phyloP scores from a whole-genome alignment of 2,797 vertebrate species.

The Semaprochilodus insignis region DNA sequence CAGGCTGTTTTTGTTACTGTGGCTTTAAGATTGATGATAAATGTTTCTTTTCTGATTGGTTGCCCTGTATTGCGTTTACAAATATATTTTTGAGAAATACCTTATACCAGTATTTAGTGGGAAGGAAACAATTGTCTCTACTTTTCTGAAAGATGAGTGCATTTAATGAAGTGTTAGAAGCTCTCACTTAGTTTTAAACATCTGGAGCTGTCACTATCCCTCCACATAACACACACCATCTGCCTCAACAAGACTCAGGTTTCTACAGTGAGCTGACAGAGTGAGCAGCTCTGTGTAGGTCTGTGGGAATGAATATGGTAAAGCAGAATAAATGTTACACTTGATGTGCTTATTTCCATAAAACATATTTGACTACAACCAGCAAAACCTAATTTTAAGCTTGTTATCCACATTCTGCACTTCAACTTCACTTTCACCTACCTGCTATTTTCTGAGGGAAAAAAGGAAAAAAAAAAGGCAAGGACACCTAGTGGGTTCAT shows the following conservation, averaged over 20 bases:
- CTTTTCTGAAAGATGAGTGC: not conserved
- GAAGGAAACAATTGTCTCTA: not conserved
- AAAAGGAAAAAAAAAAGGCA: not conserved
- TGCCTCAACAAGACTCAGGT: constrained; percentile 4
- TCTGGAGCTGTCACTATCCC: constrained; percentile 45
- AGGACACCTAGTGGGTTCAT: not conserved
- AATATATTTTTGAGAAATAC: too few species aligned
- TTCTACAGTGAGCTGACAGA: constrained; percentile 9
- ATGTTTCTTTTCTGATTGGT: too few species aligned
- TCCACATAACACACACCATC: constrained; percentile 33
- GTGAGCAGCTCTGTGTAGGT: not conserved
- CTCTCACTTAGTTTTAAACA: constrained; percentile 32
- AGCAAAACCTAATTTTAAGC: not conserved
- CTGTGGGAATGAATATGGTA: not conserved
- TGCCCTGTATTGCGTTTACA: too few species aligned
- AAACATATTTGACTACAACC: not conserved
- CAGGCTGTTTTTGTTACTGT: too few species aligned
- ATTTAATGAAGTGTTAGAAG: constrained; percentile 13
- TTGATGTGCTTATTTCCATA: not conserved
- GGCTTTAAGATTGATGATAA: too few species aligned
- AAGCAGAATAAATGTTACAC: not conserved
- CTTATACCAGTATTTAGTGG: not conserved
- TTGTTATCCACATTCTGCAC: not conserved
- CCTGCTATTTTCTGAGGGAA: not conserved
- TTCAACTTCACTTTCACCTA: not conserved